Base-by-base conservation (phyloP, 2,113 vertebrate genomes). In the Cyanoderma ruficeps region DNA sequence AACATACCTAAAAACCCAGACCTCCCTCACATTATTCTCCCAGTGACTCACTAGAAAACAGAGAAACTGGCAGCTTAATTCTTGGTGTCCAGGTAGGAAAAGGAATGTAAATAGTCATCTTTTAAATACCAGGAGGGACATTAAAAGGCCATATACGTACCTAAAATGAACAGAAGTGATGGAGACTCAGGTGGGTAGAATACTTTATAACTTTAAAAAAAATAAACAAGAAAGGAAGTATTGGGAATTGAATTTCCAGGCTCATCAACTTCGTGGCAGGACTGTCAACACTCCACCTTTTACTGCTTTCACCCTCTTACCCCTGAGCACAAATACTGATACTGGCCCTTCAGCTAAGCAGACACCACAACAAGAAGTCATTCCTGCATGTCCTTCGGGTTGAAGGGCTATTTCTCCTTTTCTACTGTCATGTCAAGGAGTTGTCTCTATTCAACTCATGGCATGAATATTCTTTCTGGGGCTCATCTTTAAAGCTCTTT, bases 351-450 rank as follows among this genome's bases (percentile, higher is more conserved):
- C 52, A 21, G 18, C 42, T 47, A 88, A 53, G 57, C 70, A 37
- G 39, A 7, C 23, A 76, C 35, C 50, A 31, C 55, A 70, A 25
- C 41, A 60, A 33, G 14, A 3, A 24, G 41, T 15, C 17, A 22
- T 3, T 15, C 16, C n/a, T 0, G 0, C n/a, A 3, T 0, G 16
- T 42, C 69, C 49, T 83, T 39, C 0, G 1, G 9, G 35, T 53
- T 63, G 37, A 67, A 30, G 16, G 47, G 31, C 59, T 83, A 15
- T 13, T 69, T 72, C 81, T 85, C 50, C 39, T 37, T 55, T 70
- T 16, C 35, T 46, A 50, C 22, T 2, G 0, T 44, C 64, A 17
- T 2, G 24, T 55, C 75, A 83, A 61, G 30, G 53, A 88, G 33
- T 59, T 39, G 47, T 21, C 57, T 76, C 55, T 8, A 11, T 1